Conservation (phyloP, 2,113 vertebrate species). For the Bettongia penicillata region DNA sequence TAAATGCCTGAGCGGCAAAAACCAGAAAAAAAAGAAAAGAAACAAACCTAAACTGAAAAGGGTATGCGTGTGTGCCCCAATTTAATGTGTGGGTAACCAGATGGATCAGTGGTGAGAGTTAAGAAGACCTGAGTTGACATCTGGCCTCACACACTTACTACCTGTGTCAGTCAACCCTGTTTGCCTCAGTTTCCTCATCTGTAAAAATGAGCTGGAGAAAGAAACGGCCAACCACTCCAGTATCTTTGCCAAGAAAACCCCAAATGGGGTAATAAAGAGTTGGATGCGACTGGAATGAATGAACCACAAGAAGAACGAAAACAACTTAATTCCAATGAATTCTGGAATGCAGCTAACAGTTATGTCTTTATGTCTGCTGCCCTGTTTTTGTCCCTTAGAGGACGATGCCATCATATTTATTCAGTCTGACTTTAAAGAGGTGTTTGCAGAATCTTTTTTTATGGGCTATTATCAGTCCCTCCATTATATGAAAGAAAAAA, state of each 20-base stretch:
- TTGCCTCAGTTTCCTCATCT: background rate
- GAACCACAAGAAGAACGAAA: background rate
- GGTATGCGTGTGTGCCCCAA: background rate
- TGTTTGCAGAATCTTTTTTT: background rate
- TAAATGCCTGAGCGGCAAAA: background rate
- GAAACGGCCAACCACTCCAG: background rate
- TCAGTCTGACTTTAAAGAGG: conserved; percentile 12
- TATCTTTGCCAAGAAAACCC: background rate
- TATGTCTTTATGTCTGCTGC: background rate
- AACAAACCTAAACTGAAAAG: background rate
- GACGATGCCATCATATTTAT: background rate
- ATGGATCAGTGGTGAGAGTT: background rate
- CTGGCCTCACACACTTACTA: background rate
- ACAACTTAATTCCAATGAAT: too few species aligned
- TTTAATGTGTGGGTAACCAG: background rate
- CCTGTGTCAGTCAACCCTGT: background rate
- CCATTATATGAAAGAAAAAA: conserved; percentile 55
- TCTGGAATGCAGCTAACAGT: too few species aligned
- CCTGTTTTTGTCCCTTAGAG: background rate
- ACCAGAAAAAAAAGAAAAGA: too few species aligned
- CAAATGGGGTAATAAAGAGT: background rate
- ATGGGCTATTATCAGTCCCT: conserved; percentile 8
- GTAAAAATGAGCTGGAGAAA: background rate
- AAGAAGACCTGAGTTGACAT: background rate
- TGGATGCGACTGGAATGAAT: background rate